phyloP scores from a whole-genome alignment of 2,797 vertebrate species.

The Typhlichthys subterraneus region DNA sequence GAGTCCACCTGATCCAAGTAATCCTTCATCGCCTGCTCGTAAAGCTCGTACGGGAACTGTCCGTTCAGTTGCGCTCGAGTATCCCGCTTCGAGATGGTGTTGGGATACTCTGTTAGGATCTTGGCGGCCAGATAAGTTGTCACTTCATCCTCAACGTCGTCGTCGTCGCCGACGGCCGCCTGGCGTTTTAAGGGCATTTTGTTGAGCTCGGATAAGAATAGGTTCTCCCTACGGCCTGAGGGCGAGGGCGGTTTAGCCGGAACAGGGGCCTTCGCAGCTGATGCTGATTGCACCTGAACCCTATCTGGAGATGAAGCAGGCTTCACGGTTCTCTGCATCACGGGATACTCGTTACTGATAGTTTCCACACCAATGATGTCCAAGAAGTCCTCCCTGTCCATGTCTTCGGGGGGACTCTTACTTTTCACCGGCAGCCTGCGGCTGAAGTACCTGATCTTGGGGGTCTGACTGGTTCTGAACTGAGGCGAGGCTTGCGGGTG shows the following conservation, averaged over 20 bases:
- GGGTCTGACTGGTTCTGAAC: constrained; percentile 78
- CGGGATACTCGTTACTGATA: constrained; percentile 84
- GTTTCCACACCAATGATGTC: constrained; percentile 89
- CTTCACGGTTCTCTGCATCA: constrained; percentile 83
- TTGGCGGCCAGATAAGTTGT: constrained; percentile 90
- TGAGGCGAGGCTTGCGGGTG: constrained; percentile 72
- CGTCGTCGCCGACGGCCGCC: constrained; percentile 25
- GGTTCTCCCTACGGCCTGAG: constrained; percentile 80
- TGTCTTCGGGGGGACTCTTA: constrained; percentile 82
- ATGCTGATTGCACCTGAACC: constrained; percentile 38
- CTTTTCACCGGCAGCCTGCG: constrained; percentile 77
- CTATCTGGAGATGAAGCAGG: constrained; percentile 68
- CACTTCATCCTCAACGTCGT: constrained; percentile 89
- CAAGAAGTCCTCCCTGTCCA: constrained; percentile 92
- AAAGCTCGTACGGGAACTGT: constrained; percentile 83
- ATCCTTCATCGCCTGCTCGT: constrained; percentile 88
- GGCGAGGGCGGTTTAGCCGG: constrained; percentile 75
- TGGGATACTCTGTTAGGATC: constrained; percentile 90
- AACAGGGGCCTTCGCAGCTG: constrained; percentile 41
- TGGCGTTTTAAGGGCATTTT: constrained; percentile 85
- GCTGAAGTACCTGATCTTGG: constrained; percentile 81
- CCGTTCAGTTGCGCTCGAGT: constrained; percentile 78
- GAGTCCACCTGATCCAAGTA: constrained; percentile 81
- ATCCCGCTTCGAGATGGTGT: constrained; percentile 80
- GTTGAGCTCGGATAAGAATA: constrained; percentile 77